These are phyloP conservation scores for Plebejus melissa DNA, from an alignment of 2,888 invertebrate genomes.

Conservation along the genomic window DNA sequence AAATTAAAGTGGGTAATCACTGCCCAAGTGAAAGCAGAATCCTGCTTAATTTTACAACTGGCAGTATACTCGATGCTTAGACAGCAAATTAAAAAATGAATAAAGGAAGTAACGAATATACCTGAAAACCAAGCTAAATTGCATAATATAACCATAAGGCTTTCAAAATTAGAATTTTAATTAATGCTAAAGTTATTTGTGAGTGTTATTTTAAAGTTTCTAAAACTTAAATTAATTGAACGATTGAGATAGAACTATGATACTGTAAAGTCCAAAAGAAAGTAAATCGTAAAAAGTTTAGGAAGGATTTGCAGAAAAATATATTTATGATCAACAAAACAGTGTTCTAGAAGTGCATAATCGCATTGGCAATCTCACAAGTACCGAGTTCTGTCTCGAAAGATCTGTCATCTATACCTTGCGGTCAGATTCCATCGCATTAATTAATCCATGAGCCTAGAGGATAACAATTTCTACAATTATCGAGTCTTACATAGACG, in stretches of 20 bases:
- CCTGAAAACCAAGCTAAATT: not conserved
- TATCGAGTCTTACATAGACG: slow-evolving; percentile 10
- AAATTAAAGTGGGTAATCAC: slow-evolving; percentile 52
- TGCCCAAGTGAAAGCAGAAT: slow-evolving; percentile 55
- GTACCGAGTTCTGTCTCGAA: slow-evolving; percentile 12
- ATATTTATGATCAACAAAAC: not conserved
- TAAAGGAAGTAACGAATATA: slow-evolving; percentile 4
- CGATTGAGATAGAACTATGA: not conserved
- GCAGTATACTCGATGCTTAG: slow-evolving; percentile 42
- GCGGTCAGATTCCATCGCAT: slow-evolving; percentile 8
- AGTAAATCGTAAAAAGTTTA: not conserved
- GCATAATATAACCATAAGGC: not conserved
- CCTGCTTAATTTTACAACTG: slow-evolving; percentile 44
- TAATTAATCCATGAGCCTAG: slow-evolving; percentile 2
- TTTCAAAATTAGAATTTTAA: not conserved
- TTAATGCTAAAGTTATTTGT: not conserved
- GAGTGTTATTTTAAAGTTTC: not conserved
- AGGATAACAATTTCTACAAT: slow-evolving; percentile 1
- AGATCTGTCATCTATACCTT: slow-evolving; percentile 7
- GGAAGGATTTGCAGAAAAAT: not conserved
- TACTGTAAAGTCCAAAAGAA: not conserved
- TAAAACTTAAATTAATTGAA: not conserved
- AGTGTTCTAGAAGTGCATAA: not conserved
- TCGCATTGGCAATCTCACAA: slow-evolving; percentile 1
- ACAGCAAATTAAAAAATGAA: slow-evolving; percentile 47